phyloP scores from a whole-genome alignment of 1,140 invertebrate genomes.

The Trigoniulus corallinus region DNA sequence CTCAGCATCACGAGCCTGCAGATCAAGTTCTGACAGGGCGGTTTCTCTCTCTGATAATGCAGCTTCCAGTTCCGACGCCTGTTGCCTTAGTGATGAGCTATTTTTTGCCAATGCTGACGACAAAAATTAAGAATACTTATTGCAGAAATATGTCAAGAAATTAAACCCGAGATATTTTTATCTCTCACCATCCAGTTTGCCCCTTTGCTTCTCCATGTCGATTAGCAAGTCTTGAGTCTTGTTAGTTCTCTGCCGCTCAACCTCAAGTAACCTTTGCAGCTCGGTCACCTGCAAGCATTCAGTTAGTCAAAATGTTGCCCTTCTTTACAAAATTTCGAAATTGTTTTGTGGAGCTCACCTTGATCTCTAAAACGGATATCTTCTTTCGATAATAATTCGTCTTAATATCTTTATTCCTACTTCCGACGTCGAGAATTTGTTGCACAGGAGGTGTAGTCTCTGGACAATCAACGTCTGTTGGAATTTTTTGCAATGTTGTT shows the following conservation, averaged over 20 bases:
- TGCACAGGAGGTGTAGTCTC: too few species aligned
- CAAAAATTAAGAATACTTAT: background rate
- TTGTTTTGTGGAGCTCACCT: too few species aligned
- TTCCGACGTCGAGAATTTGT: too few species aligned
- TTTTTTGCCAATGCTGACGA: conserved; percentile 21
- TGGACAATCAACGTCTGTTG: too few species aligned
- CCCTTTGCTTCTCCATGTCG: conserved; percentile 28
- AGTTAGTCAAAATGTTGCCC: background rate
- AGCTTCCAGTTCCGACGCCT: conserved; percentile 23
- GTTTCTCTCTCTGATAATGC: conserved; percentile 22
- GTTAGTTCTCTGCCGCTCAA: conserved; percentile 10
- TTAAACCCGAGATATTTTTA: background rate
- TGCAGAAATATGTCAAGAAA: background rate
- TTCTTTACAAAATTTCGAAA: too few species aligned
- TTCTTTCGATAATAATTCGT: background rate
- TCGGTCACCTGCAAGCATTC: background rate
- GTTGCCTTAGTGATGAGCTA: conserved; percentile 23
- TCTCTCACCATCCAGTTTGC: conserved; percentile 25
- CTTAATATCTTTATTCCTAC: background rate
- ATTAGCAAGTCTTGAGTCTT: conserved; percentile 20
- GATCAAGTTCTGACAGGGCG: conserved; percentile 19
- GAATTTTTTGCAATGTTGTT: too few species aligned
- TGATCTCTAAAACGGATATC: background rate
- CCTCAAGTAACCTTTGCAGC: conserved; percentile 5
- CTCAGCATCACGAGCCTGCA: conserved; percentile 13